Conservation (phyloP, 2,797 vertebrate genomes). For the Martes flavigula region DNA sequence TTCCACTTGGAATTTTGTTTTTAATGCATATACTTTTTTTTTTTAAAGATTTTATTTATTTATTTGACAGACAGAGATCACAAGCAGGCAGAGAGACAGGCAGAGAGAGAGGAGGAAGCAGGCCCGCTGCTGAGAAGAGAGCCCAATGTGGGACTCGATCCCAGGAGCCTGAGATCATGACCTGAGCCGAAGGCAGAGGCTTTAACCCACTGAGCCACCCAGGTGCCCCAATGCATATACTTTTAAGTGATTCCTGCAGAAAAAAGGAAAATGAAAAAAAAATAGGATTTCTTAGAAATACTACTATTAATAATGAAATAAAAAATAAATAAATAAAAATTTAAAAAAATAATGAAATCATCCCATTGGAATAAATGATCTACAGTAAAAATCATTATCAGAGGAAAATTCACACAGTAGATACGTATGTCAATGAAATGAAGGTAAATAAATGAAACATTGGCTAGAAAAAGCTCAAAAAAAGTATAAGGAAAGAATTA, state of each 20-base stretch:
- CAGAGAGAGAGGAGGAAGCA: too few species aligned
- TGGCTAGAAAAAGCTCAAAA: neutral
- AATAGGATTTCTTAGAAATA: neutral
- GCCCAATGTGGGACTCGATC: too few species aligned
- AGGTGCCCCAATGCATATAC: neutral
- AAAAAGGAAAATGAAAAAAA: neutral
- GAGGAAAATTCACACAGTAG: neutral
- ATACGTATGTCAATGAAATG: neutral
- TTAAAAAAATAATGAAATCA: neutral
- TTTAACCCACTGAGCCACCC: too few species aligned
- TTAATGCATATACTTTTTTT: neutral
- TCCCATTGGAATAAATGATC: neutral
- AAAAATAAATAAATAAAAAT: too few species aligned
- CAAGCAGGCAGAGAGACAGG: too few species aligned
- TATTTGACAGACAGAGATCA: too few species aligned
- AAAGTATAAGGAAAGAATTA: neutral
- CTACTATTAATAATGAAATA: neutral
- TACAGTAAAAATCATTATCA: neutral
- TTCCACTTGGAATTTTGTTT: neutral
- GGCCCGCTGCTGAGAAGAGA: too few species aligned
- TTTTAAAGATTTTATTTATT: too few species aligned
- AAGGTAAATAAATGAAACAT: neutral
- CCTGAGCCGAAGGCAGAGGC: too few species aligned
- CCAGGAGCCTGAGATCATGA: too few species aligned
- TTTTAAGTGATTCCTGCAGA: neutral